Base-by-base conservation (phyloP, 2,113 vertebrate genomes). In the Grammomys dolichurus region DNA sequence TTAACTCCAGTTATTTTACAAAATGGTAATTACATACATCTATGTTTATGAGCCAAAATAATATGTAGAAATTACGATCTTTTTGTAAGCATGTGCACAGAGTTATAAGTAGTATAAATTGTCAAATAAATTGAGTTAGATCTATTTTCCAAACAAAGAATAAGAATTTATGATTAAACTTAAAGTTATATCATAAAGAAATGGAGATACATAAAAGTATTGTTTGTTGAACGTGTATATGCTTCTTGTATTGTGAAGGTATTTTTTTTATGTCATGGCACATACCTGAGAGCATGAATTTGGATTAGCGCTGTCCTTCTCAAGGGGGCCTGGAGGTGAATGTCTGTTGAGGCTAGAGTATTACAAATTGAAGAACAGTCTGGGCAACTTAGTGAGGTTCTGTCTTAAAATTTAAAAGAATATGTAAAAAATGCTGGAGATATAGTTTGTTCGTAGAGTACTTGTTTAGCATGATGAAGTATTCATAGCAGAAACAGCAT, bases 101-200 rank as follows among this genome's bases (percentile, higher is more conserved):
- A 85, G 7, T 54, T 87, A 31, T 85, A 88, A 48, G 36, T 22
- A 87, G 24, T 72, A 95, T 63, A 75, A 16, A 13, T 56, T 51
- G 19, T 63, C 82, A 85, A 90, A 93, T 87, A 76, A 89, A 31
- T 76, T 77, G n/a, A 60, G 6, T 63, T 67, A 87, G 60, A 78
- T 43, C 87, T 93, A 65, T 63, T 90, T 96, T 90, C 81, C 46
- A 5, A 72, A 84, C 26, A 13, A 70, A 93, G 92, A 81, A 13
- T 46, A 69, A 93, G 17, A 8, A 22, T 51, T 87, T 16, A 3
- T 46, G 40, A 78, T 77, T 20, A 81, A 54, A 80, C 12, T 28
- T 46, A 26, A 33, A 33, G 26, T 24, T 54, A 36, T 43, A 78
- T 4, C 51, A 56, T 51, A 69, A 26, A 40, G 12, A 85, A 76